These are phyloP conservation scores for Pangasius krempfi DNA, from an alignment of 2,797 vertebrate genomes.

Conservation along the genomic window DNA sequence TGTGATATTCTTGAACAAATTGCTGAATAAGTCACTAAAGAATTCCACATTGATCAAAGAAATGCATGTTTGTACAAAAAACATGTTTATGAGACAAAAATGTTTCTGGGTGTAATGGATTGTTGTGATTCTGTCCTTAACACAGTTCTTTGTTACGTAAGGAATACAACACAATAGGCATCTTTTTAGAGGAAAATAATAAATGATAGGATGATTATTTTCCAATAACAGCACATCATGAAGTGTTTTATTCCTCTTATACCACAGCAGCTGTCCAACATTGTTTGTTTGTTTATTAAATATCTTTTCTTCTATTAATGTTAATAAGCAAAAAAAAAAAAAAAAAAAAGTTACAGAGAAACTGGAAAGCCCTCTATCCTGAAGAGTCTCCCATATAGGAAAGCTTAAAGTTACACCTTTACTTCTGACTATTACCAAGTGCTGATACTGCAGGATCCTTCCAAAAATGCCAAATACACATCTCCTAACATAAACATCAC, in stretches of 20 bases:
- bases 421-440: not conserved
- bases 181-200: not conserved
- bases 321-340: not conserved
- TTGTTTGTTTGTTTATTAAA: not conserved
- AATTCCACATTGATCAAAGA: not conserved
- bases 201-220: not conserved
- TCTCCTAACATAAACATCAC: not conserved
- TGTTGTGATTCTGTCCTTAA: not conserved
- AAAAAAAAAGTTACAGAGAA: not conserved
- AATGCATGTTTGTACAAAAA: not conserved
- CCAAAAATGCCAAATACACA: not conserved
- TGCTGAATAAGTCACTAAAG: not conserved
- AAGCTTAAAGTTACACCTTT: not conserved
- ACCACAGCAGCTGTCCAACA: not conserved
- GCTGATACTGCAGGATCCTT: not conserved
- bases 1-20: not conserved
- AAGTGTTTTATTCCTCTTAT: not conserved
- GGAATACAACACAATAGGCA: not conserved
- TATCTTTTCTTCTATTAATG: not conserved
- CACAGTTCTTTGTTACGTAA: not conserved
- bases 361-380: not conserved
- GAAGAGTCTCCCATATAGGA: not conserved
- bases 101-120: not conserved
- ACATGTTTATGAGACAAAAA: not conserved
- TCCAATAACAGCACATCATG: not conserved